Evolutionary conservation across 2,113 vertebrate species (phyloP).

Genomic region (Lagopus muta): DNA sequence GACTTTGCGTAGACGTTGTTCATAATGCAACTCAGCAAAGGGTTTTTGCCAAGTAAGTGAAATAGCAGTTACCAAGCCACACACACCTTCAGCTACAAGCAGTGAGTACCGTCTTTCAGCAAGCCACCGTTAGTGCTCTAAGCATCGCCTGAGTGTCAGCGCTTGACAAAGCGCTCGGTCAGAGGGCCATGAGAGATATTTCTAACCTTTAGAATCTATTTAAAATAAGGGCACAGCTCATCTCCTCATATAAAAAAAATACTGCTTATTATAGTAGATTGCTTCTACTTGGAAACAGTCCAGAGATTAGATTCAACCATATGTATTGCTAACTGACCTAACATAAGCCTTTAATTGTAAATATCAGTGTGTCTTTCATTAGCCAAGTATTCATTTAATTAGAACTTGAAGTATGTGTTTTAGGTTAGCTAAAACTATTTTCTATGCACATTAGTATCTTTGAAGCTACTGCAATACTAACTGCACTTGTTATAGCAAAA

Average conservation of each 20-base stretch:
- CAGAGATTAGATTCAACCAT: not conserved
- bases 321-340: not conserved
- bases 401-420: not conserved
- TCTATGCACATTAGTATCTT: not conserved
- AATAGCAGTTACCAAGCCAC: not conserved
- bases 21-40: not conserved
- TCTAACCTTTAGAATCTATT: not conserved
- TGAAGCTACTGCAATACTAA: not conserved
- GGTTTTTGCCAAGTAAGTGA: not conserved
- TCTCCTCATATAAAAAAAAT: not conserved
- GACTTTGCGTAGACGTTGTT: not conserved
- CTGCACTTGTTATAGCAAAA: not conserved
- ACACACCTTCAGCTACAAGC: not conserved
- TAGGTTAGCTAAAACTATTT: not conserved
- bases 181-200: not conserved
- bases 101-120: not conserved
- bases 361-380: not conserved
- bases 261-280: not conserved
- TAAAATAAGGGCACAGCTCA: not conserved
- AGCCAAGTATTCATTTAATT: not conserved
- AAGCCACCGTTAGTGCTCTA: not conserved
- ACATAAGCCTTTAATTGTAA: not conserved
- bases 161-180: not conserved
- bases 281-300: not conserved
- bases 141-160: not conserved